Evolutionary conservation across 2,888 invertebrate species (phyloP), one percentile per base, ranked within the genome.

Genomic region (Eupeodes latifasciatus): DNA sequence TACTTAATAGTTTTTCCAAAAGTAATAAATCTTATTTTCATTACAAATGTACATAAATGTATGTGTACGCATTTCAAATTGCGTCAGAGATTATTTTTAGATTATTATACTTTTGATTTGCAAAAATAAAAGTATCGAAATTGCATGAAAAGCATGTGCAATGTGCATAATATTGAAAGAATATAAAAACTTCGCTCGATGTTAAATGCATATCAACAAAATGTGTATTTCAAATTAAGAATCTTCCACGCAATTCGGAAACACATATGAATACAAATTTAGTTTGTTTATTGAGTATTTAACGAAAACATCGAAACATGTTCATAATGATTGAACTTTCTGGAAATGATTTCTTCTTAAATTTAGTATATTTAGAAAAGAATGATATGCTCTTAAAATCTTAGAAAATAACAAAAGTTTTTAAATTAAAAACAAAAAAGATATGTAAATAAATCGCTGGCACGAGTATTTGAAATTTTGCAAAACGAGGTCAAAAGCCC

Each of bases 41-140:
- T 40, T 40, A 40, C 5, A 40, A 7, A 40, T 40, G 40, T 40
- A 40, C 40, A 40, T 7, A 40, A 27, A 27, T 27, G 27, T 27
- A 27, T 27, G 27, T 40, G 16, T 51, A 72, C 75, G 71, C 69
- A 62, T 71, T 75, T 84, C 6, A 59, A 75, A 69, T 82, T 69
- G 82, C 72, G 82, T 86, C 85, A 82, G 78, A 64, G n/a, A 57
- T 6, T 86, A 82, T 75, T 82, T 82, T 82, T 74, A 77, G 72
- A 82, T 44, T 34, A 27, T 14, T 6, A 11, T 59, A 34, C 55
- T 14, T 51, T 67, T 47, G 34, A 36, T 80, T 80, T 62, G 72
- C 72, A 12, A 62, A 72, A 47, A 27, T 27, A 27, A 27, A 62
- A 64, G 5, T 27, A 82, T 77, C 55, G 64, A 76, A 69, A 69